A percentile compares a stretch with the other conserved stretches of the same genome.
phyloP scores from a whole-genome alignment of 2,113 vertebrate genomes.

The Amphilophus citrinellus region DNA sequence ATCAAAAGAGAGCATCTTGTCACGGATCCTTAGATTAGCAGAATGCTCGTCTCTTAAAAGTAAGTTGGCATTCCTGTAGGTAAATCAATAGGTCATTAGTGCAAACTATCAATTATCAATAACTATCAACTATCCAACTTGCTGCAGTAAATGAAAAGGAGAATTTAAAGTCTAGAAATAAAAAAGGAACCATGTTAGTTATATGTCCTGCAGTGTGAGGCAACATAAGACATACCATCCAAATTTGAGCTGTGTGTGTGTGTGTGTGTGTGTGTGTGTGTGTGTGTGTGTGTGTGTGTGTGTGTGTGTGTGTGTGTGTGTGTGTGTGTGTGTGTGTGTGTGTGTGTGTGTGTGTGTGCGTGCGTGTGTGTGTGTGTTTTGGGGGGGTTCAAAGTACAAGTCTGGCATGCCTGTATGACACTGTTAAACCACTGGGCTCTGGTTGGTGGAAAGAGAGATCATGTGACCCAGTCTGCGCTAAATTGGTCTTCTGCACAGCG shows the following conservation, averaged over 20 bases:
- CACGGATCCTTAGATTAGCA: background rate
- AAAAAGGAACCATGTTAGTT: constrained; percentile 36
- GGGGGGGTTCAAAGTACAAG: background rate
- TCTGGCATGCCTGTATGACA: constrained; percentile 53
- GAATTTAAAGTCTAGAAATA: constrained; percentile 21
- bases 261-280: constrained; percentile 2
- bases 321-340: constrained; percentile 5
- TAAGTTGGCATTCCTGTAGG: background rate
- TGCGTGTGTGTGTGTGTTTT: background rate
- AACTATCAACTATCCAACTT: background rate
- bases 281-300: background rate
- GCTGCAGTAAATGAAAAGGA: constrained; percentile 5
- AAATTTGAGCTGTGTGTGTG: constrained; percentile 17
- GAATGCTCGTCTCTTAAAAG: background rate
- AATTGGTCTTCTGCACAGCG: constrained; percentile 53
- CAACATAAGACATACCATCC: constrained; percentile 29
- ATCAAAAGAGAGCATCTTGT: background rate
- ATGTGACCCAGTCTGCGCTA: constrained; percentile 64
- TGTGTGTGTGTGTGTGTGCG: background rate
- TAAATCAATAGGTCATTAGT: background rate
- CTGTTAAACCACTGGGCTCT: constrained; percentile 27
- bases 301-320: constrained; percentile 5
- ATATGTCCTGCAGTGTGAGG: constrained; percentile 45
- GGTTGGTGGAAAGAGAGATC: constrained; percentile 61
- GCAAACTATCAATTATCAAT: background rate